Base-by-base conservation (phyloP, 2,797 vertebrate genomes). In the Heteromormyrus szaboi region DNA sequence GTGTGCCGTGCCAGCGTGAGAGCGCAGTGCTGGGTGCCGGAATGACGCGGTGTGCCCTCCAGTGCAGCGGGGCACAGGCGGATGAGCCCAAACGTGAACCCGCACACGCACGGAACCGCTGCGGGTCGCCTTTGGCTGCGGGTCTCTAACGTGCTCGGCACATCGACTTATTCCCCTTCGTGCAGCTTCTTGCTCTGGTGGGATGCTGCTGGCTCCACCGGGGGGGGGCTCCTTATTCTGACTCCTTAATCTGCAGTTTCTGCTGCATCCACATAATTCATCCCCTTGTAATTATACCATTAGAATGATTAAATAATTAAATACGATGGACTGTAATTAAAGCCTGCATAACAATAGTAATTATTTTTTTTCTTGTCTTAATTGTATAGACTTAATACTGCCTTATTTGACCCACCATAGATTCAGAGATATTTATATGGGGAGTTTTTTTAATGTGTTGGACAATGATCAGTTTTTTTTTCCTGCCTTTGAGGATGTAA, bases 261-360 rank as follows among this genome's bases (percentile, higher is more conserved):
- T 51, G 83, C 46, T 51, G 83, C 83, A 85, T 29, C 48, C 4
- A 29, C 46, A 9, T 53, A 51, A 44, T 41, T 79, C 33, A 76
- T 76, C 14, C 72, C 72, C 72, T 79, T 79, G 72, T 84, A 84
- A 85, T 85, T 53, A 79, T 29, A 50, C 46, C 25, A 48, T 84
- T 84, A 84, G 44, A 84, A 50, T 50, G 51, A 50, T 50, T 22
- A 50, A 50, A 29, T 85, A 48, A 25, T 51, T 22, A 48, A 25
- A 12, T 50, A 85, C 2, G 12, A 53, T 29, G 22, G 46, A 51
- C 83, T 85, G 83, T 85, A 51, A 85, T 85, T 51, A 85, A 85
- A 85, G 46, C 17, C 48, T 51, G 46, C 83, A 85, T 51, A 33
- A 11, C 46, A 51, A 85, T 85, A 29, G 11, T 33, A 85, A 5